phyloP scores from a whole-genome alignment of 2,888 invertebrate species.

The Baronia brevicornis region DNA sequence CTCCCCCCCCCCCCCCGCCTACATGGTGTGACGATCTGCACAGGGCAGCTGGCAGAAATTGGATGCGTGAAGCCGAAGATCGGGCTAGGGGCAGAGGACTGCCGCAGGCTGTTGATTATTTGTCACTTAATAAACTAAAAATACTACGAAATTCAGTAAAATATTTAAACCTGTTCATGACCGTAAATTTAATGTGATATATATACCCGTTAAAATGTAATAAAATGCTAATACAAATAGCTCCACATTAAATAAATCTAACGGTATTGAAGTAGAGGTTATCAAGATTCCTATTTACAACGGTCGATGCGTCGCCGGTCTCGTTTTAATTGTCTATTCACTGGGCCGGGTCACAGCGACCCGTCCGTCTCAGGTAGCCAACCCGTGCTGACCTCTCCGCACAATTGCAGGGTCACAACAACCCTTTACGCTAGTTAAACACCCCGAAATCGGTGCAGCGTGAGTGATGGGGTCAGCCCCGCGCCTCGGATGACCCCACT shows the following conservation, averaged over 20 bases:
- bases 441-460: slow-evolving; percentile 69
- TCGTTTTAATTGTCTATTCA: slow-evolving; percentile 69
- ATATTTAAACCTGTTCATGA: no score
- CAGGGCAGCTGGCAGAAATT: no score
- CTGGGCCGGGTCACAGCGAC: slow-evolving; percentile 50
- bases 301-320: slow-evolving; percentile 58
- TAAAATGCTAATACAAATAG: slow-evolving; percentile 34
- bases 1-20: no score
- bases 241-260: slow-evolving; percentile 19
- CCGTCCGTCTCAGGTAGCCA: slow-evolving; percentile 58
- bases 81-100: no score
- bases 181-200: slow-evolving; percentile 1
- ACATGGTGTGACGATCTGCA: no score
- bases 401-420: slow-evolving; percentile 54
- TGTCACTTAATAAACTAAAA: no score
- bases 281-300: slow-evolving; percentile 59
- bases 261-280: slow-evolving; percentile 41
- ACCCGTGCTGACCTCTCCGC: slow-evolving; percentile 56
- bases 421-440: slow-evolving; percentile 69
- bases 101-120: no score
- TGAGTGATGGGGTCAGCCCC: slow-evolving; percentile 72
- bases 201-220: slow-evolving; percentile 1
- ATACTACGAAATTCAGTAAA: no score
- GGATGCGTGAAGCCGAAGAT: no score
- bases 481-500: slow-evolving; percentile 61